Base-by-base conservation (phyloP, 2,113 vertebrate species). In the Phycodurus eques region DNA sequence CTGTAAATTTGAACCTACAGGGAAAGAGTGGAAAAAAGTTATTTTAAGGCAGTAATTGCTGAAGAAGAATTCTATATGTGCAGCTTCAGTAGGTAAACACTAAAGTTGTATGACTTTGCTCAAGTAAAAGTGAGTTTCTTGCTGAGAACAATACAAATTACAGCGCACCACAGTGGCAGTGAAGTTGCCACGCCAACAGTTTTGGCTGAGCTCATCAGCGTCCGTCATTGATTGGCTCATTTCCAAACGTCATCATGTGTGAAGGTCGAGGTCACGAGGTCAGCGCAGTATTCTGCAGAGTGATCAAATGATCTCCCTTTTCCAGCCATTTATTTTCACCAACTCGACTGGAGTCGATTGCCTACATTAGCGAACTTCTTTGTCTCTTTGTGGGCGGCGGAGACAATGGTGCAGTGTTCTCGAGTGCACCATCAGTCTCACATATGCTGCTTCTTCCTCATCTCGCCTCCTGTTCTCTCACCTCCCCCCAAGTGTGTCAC, bases 151-250 rank as follows among this genome's bases (percentile, higher is more conserved):
- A 20, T 35, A 39, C 31, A 62, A 22, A 66, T 47, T 27, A n/a
- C n/a, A 46, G 13, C 3, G 39, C 60, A 20, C 33, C 33, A 42
- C 35, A 62, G 15, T 62, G 39, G 39, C 70, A 72, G 76, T 82
- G 80, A 88, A 79, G 78, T 72, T 80, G 80, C 79, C 75, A 70
- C 68, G 57, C 78, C 79, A 74, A 72, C 68, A 78, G 85, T 75
- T 84, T 74, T 44, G 75, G 60, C 78, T 59, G 54, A 86, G 73
- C 71, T 81, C 78, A 81, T 88, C 84, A 82, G 76, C 81, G 76
- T 87, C 84, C 67, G 59, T 87, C 84, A 88, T 83, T 87, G 88
- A 88, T 83, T 88, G 88, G 84, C 83, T 88, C 82, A 83, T 89
- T 89, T 90, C 81, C 84, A 87, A 82, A 85, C 31, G 69, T 67